Conservation (phyloP, 2,888 invertebrate species). For the Flabesymbios commensalis region DNA sequence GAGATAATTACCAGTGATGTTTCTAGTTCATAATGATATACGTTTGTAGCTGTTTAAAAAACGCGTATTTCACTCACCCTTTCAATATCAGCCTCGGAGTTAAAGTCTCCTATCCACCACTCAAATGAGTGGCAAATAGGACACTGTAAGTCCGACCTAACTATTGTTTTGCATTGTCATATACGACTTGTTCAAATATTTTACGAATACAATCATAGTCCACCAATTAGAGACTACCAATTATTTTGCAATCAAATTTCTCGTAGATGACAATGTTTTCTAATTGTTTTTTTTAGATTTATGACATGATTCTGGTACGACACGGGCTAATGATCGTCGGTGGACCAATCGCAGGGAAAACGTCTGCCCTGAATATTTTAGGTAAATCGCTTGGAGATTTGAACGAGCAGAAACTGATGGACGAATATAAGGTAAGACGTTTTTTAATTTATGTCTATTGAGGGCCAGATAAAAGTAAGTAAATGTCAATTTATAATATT, state of each 20-base stretch:
- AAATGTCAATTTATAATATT: not conserved
- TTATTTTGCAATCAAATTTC: not conserved
- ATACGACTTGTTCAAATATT: not conserved
- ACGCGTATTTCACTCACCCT: no score
- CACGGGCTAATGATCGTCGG: constrained; percentile 62
- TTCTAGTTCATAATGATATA: no score
- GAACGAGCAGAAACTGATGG: constrained; percentile 47
- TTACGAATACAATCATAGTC: not conserved
- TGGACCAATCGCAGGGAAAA: constrained; percentile 59
- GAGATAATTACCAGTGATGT: no score
- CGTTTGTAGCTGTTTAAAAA: no score
- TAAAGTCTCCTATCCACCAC: no score
- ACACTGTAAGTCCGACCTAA: not conserved
- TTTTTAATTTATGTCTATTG: not conserved
- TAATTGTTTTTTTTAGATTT: constrained; percentile 43
- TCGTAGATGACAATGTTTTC: not conserved
- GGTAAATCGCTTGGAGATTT: constrained; percentile 49
- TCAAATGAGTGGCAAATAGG: no score
- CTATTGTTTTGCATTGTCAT: not conserved
- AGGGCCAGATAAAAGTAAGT: not conserved
- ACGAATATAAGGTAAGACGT: constrained; percentile 38
- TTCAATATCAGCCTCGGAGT: no score
- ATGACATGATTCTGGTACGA: constrained; percentile 60
- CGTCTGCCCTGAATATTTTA: constrained; percentile 50
- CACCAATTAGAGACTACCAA: no score